phyloP scores from a whole-genome alignment of 2,888 invertebrate species.

The Spilarctia lutea region DNA sequence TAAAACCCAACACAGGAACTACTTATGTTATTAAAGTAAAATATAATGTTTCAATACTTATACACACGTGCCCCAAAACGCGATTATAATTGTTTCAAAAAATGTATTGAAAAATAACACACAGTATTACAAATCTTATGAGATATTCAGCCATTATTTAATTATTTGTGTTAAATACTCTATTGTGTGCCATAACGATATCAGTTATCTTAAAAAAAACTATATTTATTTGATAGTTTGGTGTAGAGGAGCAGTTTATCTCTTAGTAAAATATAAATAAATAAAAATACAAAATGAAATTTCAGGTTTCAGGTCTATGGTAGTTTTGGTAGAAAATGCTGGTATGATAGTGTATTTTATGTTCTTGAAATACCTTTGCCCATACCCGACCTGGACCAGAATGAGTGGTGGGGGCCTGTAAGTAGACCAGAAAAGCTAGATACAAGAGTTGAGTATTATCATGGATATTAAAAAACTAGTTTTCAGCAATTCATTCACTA shows the following conservation, averaged over 20 bases:
- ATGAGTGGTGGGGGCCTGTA: conserved; percentile 84
- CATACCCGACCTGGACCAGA: conserved; percentile 54
- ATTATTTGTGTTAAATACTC: conserved; percentile 29
- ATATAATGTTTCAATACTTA: neutral
- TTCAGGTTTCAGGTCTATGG: conserved; percentile 46
- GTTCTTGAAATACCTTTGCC: conserved; percentile 37
- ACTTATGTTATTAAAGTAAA: neutral
- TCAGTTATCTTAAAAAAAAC: conserved; percentile 30
- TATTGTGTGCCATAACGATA: conserved; percentile 35
- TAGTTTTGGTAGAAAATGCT: conserved; percentile 23
- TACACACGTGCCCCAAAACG: neutral
- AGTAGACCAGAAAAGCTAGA: conserved; percentile 76
- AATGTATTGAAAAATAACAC: neutral
- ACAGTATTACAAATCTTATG: neutral
- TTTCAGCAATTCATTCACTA: no score
- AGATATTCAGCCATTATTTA: conserved; percentile 24
- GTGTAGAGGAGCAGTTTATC: neutral
- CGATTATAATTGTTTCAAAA: neutral
- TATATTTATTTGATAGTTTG: conserved; percentile 5
- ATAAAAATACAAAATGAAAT: neutral
- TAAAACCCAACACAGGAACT: no score
- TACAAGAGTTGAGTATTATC: conserved; percentile 43
- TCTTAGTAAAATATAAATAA: no score
- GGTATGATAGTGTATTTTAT: conserved; percentile 33
- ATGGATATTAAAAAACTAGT: no score